Evolutionary conservation across 2,113 vertebrate species (phyloP).

Genomic region (Mus spicilegus): DNA sequence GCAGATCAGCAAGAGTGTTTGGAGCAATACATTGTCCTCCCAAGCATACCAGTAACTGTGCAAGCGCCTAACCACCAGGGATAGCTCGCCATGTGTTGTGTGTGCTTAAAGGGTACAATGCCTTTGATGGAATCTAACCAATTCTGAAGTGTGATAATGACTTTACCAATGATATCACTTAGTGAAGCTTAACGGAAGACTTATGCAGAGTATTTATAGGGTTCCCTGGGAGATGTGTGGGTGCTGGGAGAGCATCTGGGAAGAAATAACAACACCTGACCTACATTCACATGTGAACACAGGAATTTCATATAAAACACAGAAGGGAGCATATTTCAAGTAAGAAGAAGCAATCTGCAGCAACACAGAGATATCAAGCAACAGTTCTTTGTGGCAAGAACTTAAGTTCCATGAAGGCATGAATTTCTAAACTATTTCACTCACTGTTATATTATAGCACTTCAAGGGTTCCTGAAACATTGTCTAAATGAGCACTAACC

Average conservation of each 20-base stretch:
- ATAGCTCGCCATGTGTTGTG: neutral
- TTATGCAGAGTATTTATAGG: neutral
- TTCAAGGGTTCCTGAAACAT: neutral
- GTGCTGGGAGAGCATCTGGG: neutral
- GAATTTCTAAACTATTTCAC: neutral
- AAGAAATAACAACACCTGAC: neutral
- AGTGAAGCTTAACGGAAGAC: conserved; percentile 23
- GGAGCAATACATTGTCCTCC: neutral
- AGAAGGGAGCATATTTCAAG: conserved; percentile 27
- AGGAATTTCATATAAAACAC: neutral
- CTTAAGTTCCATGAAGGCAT: neutral
- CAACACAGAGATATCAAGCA: neutral
- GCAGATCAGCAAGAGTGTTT: neutral
- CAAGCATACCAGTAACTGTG: neutral
- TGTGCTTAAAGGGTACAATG: neutral
- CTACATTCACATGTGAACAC: neutral
- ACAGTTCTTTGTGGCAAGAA: neutral
- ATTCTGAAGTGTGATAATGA: conserved; percentile 8
- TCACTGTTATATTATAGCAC: neutral
- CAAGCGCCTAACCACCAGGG: neutral
- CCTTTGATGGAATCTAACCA: neutral
- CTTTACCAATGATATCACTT: neutral
- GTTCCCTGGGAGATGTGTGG: neutral
- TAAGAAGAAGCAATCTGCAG: neutral
- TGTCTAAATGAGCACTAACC: neutral